Base-by-base conservation (phyloP, 2,888 invertebrate genomes). In the Sinodicranocentrus sp. region DNA sequence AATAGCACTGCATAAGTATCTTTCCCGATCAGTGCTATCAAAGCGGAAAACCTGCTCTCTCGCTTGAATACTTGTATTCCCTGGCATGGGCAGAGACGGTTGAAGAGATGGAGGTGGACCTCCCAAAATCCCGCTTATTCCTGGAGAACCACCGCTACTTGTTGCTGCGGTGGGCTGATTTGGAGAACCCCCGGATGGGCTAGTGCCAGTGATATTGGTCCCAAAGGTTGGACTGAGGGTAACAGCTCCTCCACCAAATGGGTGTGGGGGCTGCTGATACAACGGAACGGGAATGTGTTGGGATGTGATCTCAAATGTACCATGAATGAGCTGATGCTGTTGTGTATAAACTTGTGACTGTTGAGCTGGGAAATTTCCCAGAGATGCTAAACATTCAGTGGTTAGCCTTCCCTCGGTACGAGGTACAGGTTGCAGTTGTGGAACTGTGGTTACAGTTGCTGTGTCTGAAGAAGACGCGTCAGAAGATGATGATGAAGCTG, bases 31-130 rank as follows among this genome's bases (percentile, higher is more conserved):
- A 19, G 89, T 88, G 21, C 90, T 90, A 87, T 92, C 93, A 89
- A 92, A 93, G 67, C 92, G 91, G 87, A 93, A 92, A 67, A 92
- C 92, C 84, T 93, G 78, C 61, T 78, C 84, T 54, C 78, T 77
- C n/a, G n/a, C n/a, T n/a, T n/a, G n/a, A n/a, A n/a, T 59, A 70
- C 73, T 76, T 26, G 57, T 71, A 23, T 57, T 57, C 23, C 71
- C 76, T 82, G 72, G 71, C 75, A 82, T 80, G 80, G 72, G 71
- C 79, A 57, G 43, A 10, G 80, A 25, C 1, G 80, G 80, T 23
- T 25, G 67, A 6, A 25, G 2, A 3, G 33, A 3, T 33, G 68
- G 68, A 17, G 28, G 26, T 19, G 28, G 15, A 6, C 65, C 72
- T 43, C 65, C 67, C n/a, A 71, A 43, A 44, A 72, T 72, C 21